Conservation (phyloP, 1,140 invertebrate genomes). For the Macrobrachium rosenbergii region DNA sequence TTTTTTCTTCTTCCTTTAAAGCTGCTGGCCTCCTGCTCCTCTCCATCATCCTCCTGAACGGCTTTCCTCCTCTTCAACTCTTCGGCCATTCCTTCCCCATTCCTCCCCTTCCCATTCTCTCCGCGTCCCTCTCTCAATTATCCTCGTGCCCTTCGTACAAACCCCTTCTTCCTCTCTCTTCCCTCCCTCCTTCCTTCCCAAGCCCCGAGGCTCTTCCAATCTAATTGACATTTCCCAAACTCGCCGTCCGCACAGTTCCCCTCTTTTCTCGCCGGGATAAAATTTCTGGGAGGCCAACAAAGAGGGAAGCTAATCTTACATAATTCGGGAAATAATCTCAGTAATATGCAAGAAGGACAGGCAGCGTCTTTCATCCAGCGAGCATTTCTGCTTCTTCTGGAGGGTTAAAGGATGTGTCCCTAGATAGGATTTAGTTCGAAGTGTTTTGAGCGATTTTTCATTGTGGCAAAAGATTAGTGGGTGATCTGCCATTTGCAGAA, state of each 20-base stretch:
- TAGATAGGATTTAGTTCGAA: too few relatives aligned
- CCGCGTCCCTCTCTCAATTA: not conserved
- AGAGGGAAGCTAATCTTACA: too few relatives aligned
- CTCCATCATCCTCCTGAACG: not conserved
- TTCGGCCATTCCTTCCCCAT: not conserved
- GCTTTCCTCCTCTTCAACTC: not conserved
- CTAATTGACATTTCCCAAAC: not conserved
- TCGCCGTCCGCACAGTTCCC: not conserved
- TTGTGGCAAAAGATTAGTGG: too few relatives aligned
- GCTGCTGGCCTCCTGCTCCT: not conserved
- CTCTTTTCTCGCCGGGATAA: not conserved
- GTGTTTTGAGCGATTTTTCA: too few relatives aligned
- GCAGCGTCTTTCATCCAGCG: too few relatives aligned
- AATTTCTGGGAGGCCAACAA: too few relatives aligned
- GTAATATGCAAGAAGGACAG: too few relatives aligned
- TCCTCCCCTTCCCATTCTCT: not conserved
- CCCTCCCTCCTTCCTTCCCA: not conserved
- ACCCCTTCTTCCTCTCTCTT: not conserved
- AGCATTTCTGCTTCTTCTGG: too few relatives aligned
- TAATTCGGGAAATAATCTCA: too few relatives aligned
- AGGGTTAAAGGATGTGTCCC: too few relatives aligned
- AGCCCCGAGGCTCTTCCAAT: not conserved
- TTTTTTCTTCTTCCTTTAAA: not conserved
- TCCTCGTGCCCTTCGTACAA: not conserved
- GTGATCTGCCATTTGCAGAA: too few relatives aligned